These are phyloP conservation scores for Acridotheres tristis DNA, from an alignment of 2,797 vertebrate species.

Conservation along the genomic window DNA sequence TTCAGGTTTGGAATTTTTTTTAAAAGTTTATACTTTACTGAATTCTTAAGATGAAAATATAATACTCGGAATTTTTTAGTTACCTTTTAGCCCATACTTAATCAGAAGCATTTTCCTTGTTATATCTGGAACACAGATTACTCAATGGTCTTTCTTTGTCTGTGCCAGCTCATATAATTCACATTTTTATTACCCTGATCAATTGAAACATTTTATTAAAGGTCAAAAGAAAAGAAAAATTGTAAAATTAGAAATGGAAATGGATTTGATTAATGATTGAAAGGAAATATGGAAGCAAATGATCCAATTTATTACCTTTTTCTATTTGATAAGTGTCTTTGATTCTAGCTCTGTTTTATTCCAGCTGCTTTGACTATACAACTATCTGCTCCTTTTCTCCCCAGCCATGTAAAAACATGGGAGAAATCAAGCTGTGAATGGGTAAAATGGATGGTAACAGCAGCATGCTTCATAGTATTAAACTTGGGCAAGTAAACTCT, in stretches of 20 bases:
- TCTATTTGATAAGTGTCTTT: constrained; percentile 37
- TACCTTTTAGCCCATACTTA: background rate
- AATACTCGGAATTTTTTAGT: background rate
- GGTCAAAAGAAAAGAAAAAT: constrained; percentile 71
- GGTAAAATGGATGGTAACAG: background rate
- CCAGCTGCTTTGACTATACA: background rate
- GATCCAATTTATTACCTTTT: constrained; percentile 57
- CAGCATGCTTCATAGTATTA: fast-evolving
- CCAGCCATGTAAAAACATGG: background rate
- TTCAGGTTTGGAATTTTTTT: background rate
- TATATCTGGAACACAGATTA: constrained; percentile 44
- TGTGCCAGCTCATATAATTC: constrained; percentile 66
- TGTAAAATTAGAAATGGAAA: constrained; percentile 68
- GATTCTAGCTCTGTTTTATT: constrained; percentile 8
- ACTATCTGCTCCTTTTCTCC: background rate
- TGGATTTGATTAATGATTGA: constrained; percentile 64
- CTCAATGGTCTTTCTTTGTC: constrained; percentile 33
- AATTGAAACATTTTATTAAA: constrained; percentile 71
- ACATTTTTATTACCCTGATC: constrained; percentile 68
- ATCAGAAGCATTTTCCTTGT: constrained; percentile 12
- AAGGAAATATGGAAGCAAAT: constrained; percentile 64
- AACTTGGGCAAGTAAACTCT: background rate
- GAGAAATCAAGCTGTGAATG: background rate
- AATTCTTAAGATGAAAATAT: background rate
- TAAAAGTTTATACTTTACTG: background rate